A percentile compares a stretch with the other conserved stretches of the same genome.
phyloP scores from a whole-genome alignment of 2,797 vertebrate species.

The Spondyliosoma cantharus region DNA sequence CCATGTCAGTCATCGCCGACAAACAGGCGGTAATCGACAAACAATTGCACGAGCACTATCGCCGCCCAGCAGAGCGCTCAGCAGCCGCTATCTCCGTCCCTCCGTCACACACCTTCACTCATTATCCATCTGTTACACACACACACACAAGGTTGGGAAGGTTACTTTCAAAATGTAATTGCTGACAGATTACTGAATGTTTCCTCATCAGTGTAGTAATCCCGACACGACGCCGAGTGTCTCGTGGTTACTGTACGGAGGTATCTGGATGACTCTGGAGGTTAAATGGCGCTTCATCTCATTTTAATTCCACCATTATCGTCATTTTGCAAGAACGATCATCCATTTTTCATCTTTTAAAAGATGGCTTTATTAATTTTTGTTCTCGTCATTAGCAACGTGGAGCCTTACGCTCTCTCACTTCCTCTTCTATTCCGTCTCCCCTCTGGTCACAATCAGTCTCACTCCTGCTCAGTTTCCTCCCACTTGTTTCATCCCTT shows the following conservation, averaged over 20 bases:
- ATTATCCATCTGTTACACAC: conserved; percentile 45
- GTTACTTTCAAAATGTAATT: conserved; percentile 49
- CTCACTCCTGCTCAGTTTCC: conserved; percentile 15
- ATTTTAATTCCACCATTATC: conserved; percentile 33
- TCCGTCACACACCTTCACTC: conserved; percentile 38
- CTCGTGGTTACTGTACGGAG: conserved; percentile 18
- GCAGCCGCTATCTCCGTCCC: conserved; percentile 46
- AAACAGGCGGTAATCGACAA: conserved; percentile 65
- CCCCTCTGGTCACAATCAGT: conserved; percentile 15
- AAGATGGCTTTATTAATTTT: conserved; percentile 15
- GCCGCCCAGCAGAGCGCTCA: conserved; percentile 55
- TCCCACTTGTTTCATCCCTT: conserved; percentile 39
- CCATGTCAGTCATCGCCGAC: conserved; percentile 57
- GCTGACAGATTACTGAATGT: conserved; percentile 33
- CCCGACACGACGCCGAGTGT: conserved; percentile 1
- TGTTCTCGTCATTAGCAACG: conserved; percentile 22
- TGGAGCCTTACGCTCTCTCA: background rate
- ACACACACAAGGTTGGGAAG: conserved; percentile 23
- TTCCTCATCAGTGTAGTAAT: conserved; percentile 30
- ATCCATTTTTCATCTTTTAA: conserved; percentile 29
- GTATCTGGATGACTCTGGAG: conserved; percentile 18
- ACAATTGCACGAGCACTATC: conserved; percentile 66
- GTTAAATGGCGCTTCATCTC: conserved; percentile 16
- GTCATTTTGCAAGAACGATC: conserved; percentile 14
- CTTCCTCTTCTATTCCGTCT: conserved; percentile 17